Evolutionary conservation across 2,888 invertebrate genomes (phyloP), one percentile per base, ranked within the genome.

Genomic region (Megastigmus dorsalis): DNA sequence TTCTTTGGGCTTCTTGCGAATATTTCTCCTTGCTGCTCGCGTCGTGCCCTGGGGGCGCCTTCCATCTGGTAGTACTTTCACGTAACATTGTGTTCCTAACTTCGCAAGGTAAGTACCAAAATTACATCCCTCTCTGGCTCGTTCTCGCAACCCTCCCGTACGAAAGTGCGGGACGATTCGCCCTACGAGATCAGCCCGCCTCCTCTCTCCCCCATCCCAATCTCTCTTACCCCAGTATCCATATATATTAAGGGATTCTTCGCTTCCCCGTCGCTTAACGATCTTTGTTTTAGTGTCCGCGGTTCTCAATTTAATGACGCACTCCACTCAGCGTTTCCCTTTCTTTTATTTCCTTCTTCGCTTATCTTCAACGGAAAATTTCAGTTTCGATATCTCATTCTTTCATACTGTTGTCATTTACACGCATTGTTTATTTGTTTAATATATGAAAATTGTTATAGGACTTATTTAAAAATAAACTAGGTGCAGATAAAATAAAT

Each of bases 1-100:
- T 81, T 82, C 79, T 75, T 74, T 74, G 81, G 77, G 78, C 73
- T 79, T 78, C 81, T 82, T 80, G 79, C 80, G 79, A 82, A 82
- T 81, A 81, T 80, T 79, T 82, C 72, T 71, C 77, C 26, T 23
- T 13, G 50, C 13, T 26, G n/a, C 13, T 2, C n/a, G 36, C 6
- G 3, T 10, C 63, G 59, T 50, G 68, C 78, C 78, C 74, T 13
- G 65, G 67, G 70, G 80, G 82, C 77, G 77, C 74, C 76, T 80
- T 79, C 79, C 82, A 82, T 83, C 82, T 82, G 82, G 83, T 81
- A 84, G 81, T 84, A 81, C 82, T 82, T 83, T 82, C 84, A 83
- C 84, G 84, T 84, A 83, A 83, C 83, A 83, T 84, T 83, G 84
- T 84, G 82, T 83, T 83, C 78, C 82, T 80, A 84, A 83, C 81